Evolutionary conservation across 1,140 invertebrate genomes (phyloP), one percentile per base, ranked within the genome.

Genomic region (Carcinoscorpius rotundicauda): DNA sequence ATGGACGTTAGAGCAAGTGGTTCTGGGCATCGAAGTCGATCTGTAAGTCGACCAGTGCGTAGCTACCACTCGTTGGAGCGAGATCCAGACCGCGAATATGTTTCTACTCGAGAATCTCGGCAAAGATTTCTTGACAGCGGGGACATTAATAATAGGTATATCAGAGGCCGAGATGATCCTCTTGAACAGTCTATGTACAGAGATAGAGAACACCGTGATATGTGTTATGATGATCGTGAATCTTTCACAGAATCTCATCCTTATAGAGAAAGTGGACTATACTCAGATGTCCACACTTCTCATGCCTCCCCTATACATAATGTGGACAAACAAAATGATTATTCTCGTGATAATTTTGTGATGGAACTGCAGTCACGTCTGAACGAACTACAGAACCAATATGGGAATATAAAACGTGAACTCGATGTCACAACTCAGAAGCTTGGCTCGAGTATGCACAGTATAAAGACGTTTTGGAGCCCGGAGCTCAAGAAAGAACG

Each of bases 401-500:
- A 97, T 73, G 88, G 87, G 11, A 92, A 91, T 76, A 82, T 97
- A 55, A 97, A 97, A 78, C 92, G 95, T 74, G 95, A 98, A 75
- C 83, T 97, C 70, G 93, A 98, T 79, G 81, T 95, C 69, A 95
- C 93, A 65, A 97, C 97, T 79, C 94, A 98, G 79, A 98, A 98
- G 78, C 81, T 99, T 67, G 93, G 93, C 75, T 97, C 94, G 73
- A 93, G 89, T 72, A 98, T 98, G 94, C 95, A 98, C 79, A 95
- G 91, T 78, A 98, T 99, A 76, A 99, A 99, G 80, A 98, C 95
- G 6, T 98, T 99, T 80, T 99, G 96, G 96, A 97, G 93, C 77
- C 96, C 96, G 0, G 96, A 99, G 77, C 81, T 99, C 72, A 99
- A 99, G 79, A 97, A 97, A 80, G 96, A 98, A 79, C 80, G 96